These are phyloP conservation scores for Drosophila hawaiiensis DNA, from an alignment of 2,888 invertebrate species.

Conservation along the genomic window DNA sequence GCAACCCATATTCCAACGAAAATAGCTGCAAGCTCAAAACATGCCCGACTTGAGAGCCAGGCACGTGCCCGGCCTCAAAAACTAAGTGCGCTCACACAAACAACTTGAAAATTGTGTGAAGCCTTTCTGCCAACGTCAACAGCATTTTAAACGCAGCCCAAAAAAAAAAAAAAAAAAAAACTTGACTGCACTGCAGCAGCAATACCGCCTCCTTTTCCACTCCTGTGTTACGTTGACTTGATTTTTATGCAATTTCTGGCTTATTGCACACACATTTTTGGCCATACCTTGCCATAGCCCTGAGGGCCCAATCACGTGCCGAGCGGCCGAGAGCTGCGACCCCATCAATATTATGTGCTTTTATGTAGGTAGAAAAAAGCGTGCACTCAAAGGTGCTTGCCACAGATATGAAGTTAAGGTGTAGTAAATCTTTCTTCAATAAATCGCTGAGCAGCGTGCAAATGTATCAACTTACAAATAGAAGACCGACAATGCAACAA, in stretches of 20 bases:
- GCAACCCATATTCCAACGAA: conserved; percentile 69
- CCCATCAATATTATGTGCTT: conserved; percentile 67
- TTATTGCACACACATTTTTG: conserved; percentile 69
- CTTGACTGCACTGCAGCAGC: conserved; percentile 36
- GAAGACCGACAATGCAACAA: conserved; percentile 53
- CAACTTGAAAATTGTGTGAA: conserved; percentile 61
- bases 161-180: neutral
- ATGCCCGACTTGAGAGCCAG: conserved; percentile 24
- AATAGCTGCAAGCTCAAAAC: conserved; percentile 40
- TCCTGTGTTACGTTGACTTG: conserved; percentile 54
- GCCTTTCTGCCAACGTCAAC: conserved; percentile 61
- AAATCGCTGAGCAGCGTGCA: conserved; percentile 7
- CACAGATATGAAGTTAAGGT: conserved; percentile 54
- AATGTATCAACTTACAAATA: conserved; percentile 1
- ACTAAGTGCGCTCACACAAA: conserved; percentile 43
- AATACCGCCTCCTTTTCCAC: neutral
- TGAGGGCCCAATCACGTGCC: conserved; percentile 57
- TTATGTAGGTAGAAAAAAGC: conserved; percentile 10
- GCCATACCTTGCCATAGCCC: conserved; percentile 3
- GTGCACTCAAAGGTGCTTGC: conserved; percentile 8
- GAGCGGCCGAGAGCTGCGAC: conserved; percentile 9
- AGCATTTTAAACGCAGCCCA: conserved; percentile 55
- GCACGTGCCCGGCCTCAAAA: conserved; percentile 62
- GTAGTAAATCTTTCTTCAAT: conserved; percentile 51
- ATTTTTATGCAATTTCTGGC: conserved; percentile 75